A percentile compares a stretch with the other conserved stretches of the same genome.
These are phyloP conservation scores for Falco rusticolus DNA, from an alignment of 2,797 vertebrate genomes.

Conservation along the genomic window DNA sequence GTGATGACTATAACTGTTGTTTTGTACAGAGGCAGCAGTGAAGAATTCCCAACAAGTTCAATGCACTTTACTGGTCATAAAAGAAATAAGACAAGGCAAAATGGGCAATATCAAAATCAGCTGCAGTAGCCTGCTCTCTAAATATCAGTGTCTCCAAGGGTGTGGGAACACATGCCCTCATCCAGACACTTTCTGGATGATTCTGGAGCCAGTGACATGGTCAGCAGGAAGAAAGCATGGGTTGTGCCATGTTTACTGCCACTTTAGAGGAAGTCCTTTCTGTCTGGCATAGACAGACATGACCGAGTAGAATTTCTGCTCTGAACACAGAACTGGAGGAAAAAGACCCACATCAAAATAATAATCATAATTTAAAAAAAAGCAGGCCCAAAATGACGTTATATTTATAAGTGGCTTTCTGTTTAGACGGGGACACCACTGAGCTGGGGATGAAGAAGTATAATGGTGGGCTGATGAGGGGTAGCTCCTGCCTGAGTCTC, in stretches of 20 bases:
- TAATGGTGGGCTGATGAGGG: not conserved
- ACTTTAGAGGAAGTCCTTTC: not conserved
- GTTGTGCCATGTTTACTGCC: not conserved
- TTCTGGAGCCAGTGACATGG: not conserved
- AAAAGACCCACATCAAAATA: not conserved
- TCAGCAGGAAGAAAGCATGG: not conserved
- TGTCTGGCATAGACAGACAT: not conserved
- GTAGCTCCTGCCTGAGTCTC: not conserved
- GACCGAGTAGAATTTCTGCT: not conserved
- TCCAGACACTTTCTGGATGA: not conserved
- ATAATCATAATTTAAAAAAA: not conserved
- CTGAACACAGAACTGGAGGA: not conserved
- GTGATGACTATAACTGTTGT: not conserved
- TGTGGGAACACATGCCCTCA: not conserved
- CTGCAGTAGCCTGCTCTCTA: not conserved
- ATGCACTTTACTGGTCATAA: not conserved
- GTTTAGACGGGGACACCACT: not conserved
- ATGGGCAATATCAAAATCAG: not conserved
- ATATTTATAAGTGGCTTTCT: not conserved
- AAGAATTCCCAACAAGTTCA: not conserved
- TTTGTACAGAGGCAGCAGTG: not conserved
- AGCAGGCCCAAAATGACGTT: accelerated
- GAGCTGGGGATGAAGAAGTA: not conserved
- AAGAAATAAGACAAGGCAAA: not conserved
- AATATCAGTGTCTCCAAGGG: not conserved